These are phyloP conservation scores for Horisme vitalbata DNA, from an alignment of 2,888 invertebrate genomes.

Conservation along the genomic window DNA sequence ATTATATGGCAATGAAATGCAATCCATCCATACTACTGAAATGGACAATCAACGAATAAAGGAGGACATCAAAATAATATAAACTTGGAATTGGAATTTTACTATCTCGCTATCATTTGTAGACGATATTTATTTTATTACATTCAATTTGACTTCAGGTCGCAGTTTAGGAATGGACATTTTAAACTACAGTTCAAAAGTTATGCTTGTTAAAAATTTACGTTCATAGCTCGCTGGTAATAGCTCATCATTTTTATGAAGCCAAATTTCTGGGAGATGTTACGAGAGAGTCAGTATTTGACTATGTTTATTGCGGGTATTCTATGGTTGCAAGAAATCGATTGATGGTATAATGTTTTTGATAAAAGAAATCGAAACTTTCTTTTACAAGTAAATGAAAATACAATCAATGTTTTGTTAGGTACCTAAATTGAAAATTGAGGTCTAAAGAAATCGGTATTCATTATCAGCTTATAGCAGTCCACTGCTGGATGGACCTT, in stretches of 20 bases:
- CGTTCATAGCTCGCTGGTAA: slow-evolving; percentile 42
- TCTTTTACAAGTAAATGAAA: no score
- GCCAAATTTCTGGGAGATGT: slow-evolving; percentile 18
- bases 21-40: slow-evolving; percentile 9
- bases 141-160: slow-evolving; percentile 22
- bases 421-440: no score
- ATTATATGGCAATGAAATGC: slow-evolving; percentile 5
- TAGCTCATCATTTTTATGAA: slow-evolving; percentile 43
- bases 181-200: slow-evolving; percentile 38
- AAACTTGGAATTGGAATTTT: slow-evolving; percentile 21
- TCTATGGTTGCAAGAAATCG: slow-evolving; percentile 10
- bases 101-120: slow-evolving; percentile 20
- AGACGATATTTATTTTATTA: slow-evolving; percentile 23
- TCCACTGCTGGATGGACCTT: no score
- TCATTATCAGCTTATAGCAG: no score
- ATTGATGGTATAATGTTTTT: no score
- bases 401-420: no score
- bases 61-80: slow-evolving; percentile 15
- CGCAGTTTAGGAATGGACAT: slow-evolving; percentile 15
- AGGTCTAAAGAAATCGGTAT: no score
- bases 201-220: slow-evolving; percentile 58
- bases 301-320: slow-evolving; percentile 11
- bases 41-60: slow-evolving; percentile 7
- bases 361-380: no score
- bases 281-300: slow-evolving; percentile 13